Evolutionary conservation across 2,888 invertebrate species (phyloP).

Genomic region (Frankliniella intonsa): DNA sequence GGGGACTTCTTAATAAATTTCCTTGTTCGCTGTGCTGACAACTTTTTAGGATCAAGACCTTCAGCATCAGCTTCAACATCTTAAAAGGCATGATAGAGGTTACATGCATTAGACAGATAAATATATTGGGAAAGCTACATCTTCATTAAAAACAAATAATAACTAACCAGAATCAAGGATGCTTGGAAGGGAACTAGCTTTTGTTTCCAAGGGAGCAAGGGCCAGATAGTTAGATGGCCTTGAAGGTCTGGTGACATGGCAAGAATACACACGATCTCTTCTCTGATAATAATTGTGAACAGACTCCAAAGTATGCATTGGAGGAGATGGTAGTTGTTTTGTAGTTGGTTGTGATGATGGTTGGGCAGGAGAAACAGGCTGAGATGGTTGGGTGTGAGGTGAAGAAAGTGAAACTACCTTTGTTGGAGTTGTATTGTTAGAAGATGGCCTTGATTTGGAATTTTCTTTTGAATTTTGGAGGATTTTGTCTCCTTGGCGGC

Average conservation of each 20-base stretch:
- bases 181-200: slow-evolving; percentile 13
- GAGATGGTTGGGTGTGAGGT: neutral
- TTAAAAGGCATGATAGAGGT: neutral
- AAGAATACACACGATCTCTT: slow-evolving; percentile 7
- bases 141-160: neutral
- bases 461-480: neutral
- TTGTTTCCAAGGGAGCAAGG: neutral
- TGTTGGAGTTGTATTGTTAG: slow-evolving; percentile 45
- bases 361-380: neutral
- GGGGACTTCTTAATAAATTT: slow-evolving; percentile 3
- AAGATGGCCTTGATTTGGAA: slow-evolving; percentile 55
- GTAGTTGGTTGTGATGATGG: neutral
- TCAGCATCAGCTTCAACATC: neutral
- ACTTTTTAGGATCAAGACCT: neutral
- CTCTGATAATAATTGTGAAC: neutral
- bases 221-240: neutral
- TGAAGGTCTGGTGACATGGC: neutral
- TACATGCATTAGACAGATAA: neutral
- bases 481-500: slow-evolving; percentile 52
- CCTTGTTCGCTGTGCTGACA: neutral
- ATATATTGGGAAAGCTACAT: neutral
- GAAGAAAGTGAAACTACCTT: neutral
- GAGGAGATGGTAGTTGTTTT: neutral
- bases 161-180: slow-evolving; percentile 7
- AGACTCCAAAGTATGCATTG: neutral